Percentiles rank a stretch among this genome's conserved stretches.
Conservation (phyloP, 2,113 vertebrate species). For the Seriola aureovittata region DNA sequence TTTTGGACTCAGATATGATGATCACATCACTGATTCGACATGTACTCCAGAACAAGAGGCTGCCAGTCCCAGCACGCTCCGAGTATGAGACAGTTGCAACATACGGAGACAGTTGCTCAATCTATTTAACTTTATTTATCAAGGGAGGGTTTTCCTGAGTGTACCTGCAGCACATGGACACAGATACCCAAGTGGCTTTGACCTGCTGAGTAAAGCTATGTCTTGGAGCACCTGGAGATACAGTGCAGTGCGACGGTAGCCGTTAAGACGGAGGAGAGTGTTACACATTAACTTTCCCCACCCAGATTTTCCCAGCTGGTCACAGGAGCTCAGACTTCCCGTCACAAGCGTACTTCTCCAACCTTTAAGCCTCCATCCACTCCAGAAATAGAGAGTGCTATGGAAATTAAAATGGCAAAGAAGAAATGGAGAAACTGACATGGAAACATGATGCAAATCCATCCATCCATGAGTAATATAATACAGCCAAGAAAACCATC, state of each 20-base stretch:
- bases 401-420: constrained; percentile 39
- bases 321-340: constrained; percentile 52
- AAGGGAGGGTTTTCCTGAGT: constrained; percentile 53
- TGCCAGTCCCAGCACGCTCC: constrained; percentile 79
- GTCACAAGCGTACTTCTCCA: constrained; percentile 53
- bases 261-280: constrained; percentile 36
- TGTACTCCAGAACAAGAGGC: constrained; percentile 46
- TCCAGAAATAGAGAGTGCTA: constrained; percentile 17
- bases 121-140: constrained; percentile 59
- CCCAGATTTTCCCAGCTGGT: constrained; percentile 57
- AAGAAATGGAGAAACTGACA: constrained; percentile 66
- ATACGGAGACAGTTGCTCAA: constrained; percentile 76
- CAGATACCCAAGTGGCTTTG: not conserved
- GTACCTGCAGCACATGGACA: constrained; percentile 10
- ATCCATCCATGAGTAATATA: constrained; percentile 16
- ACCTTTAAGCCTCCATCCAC: constrained; percentile 25
- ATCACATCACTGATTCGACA: constrained; percentile 39
- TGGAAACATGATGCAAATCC: constrained; percentile 73
- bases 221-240: not conserved
- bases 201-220: not conserved
- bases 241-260: constrained; percentile 47
- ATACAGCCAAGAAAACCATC: constrained; percentile 33
- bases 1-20: constrained; percentile 31
- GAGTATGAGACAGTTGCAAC: constrained; percentile 75
- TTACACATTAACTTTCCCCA: constrained; percentile 74